Evolutionary conservation across 2,888 invertebrate species (phyloP).

Genomic region (Tetragonisca angustula): DNA sequence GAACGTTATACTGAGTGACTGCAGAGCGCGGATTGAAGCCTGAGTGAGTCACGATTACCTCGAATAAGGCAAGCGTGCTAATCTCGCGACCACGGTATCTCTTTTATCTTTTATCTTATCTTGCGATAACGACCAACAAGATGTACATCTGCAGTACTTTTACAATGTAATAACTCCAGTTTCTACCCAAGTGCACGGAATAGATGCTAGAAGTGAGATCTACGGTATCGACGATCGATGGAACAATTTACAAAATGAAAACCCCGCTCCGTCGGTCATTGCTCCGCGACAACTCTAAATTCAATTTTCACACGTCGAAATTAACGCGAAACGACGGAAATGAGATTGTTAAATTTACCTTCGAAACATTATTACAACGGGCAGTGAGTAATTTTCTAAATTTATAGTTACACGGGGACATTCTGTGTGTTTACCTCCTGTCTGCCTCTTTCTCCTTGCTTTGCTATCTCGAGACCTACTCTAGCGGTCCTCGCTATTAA

Average conservation of each 20-base stretch:
- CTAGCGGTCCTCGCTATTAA: background rate
- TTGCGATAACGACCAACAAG: background rate
- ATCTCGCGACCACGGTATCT: background rate
- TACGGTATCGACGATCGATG: too few species aligned
- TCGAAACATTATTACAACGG: too few species aligned
- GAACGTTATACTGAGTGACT: background rate
- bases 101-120: constrained; percentile 16
- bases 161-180: background rate
- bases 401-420: too few species aligned
- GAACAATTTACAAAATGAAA: background rate
- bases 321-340: background rate
- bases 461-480: background rate
- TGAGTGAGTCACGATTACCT: constrained; percentile 15
- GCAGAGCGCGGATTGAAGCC: background rate
- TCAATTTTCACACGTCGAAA: background rate
- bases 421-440: background rate
- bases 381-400: too few species aligned
- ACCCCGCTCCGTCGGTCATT: too few species aligned
- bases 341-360: too few species aligned
- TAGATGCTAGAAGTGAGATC: too few species aligned
- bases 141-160: background rate
- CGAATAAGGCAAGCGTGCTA: background rate
- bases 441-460: background rate
- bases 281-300: background rate
- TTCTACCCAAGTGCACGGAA: background rate